phyloP scores from a whole-genome alignment of 1,140 invertebrate species.

The Arion vulgaris region DNA sequence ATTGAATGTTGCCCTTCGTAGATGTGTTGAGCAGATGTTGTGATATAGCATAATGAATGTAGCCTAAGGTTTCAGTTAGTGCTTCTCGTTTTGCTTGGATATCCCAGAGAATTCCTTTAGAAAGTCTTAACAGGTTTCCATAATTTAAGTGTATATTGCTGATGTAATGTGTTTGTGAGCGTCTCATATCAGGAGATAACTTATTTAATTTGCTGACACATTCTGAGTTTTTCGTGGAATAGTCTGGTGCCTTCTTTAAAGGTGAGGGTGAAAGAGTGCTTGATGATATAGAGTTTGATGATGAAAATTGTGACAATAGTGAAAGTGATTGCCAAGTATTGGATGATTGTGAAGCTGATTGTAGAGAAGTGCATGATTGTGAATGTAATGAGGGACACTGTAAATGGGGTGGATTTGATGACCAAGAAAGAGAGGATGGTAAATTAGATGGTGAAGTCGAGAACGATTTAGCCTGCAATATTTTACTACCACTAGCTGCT shows the following conservation, averaged over 20 bases:
- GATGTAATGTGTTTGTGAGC: neutral
- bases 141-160: neutral
- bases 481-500: neutral
- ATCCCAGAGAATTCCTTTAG: constrained; percentile 64
- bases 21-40: constrained; percentile 60
- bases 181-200: neutral
- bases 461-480: neutral
- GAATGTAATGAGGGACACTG: neutral
- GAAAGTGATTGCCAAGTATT: neutral
- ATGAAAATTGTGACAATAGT: neutral
- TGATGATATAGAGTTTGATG: neutral
- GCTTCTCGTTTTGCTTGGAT: constrained; percentile 64
- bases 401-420: neutral
- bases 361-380: neutral
- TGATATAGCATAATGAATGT: constrained; percentile 65
- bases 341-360: neutral
- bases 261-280: neutral
- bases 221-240: neutral
- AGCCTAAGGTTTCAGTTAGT: constrained; percentile 64
- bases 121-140: constrained; percentile 49
- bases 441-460: neutral
- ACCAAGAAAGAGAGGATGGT: neutral
- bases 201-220: neutral
- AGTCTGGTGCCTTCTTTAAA: neutral
- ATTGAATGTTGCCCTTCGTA: constrained; percentile 18